A percentile compares a stretch with the other conserved stretches of the same genome.
phyloP scores from a whole-genome alignment of 2,797 vertebrate genomes.

The Mus caroli region DNA sequence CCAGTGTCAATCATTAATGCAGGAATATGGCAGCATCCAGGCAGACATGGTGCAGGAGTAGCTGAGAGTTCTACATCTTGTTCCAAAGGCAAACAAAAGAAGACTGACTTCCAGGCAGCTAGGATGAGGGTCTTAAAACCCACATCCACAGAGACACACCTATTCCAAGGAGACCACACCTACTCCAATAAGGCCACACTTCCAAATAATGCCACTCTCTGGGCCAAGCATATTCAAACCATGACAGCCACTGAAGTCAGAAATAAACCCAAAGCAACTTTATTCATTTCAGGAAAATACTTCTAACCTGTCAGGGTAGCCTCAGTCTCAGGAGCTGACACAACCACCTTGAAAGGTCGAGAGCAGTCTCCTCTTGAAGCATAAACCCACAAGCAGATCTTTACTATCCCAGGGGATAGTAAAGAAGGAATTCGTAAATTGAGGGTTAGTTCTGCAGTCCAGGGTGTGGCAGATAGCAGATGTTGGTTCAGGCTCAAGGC shows the following conservation, averaged over 20 bases:
- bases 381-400: not conserved
- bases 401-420: not conserved
- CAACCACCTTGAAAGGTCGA: not conserved
- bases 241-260: not conserved
- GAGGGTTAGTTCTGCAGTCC: not conserved
- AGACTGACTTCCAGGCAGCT: not conserved
- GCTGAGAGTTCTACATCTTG: not conserved
- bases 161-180: not conserved
- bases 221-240: not conserved
- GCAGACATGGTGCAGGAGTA: not conserved
- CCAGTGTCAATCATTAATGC: not conserved
- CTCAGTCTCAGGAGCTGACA: not conserved
- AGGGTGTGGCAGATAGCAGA: not conserved
- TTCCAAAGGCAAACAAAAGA: not conserved
- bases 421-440: not conserved
- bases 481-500: not conserved
- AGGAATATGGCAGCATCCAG: no score
- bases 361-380: not conserved
- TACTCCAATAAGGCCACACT: not conserved
- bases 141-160: not conserved
- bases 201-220: not conserved
- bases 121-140: not conserved
- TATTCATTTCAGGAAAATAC: not conserved
- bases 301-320: not conserved
- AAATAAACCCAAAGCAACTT: not conserved